Evolutionary conservation across 2,113 vertebrate species (phyloP).

Genomic region (Lates calcarifer): DNA sequence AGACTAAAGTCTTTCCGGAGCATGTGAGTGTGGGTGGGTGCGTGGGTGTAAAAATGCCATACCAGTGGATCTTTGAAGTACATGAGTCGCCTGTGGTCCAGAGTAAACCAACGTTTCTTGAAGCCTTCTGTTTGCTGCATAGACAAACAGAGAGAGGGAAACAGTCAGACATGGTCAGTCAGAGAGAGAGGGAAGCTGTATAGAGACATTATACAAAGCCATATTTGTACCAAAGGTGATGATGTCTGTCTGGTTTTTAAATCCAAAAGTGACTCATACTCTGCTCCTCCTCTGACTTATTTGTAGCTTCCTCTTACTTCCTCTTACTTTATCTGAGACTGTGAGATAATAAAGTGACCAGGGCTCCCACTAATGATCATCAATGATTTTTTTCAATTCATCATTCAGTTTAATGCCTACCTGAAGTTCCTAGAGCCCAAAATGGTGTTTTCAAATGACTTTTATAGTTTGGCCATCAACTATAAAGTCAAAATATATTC

Average conservation of each 20-base stretch:
- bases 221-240: not conserved
- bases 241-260: not conserved
- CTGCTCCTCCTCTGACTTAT: not conserved
- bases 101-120: constrained; percentile 94
- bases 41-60: constrained; percentile 46
- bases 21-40: constrained; percentile 12
- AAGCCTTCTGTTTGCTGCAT: constrained; percentile 92
- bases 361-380: no score
- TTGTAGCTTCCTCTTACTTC: not conserved
- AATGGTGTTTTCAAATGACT: not conserved
- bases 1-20: not conserved
- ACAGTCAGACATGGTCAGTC: not conserved
- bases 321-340: not conserved
- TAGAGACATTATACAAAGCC: not conserved
- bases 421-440: not conserved
- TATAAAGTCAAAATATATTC: not conserved
- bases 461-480: not conserved
- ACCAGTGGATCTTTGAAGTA: constrained; percentile 96
- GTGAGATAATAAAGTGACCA: not conserved
- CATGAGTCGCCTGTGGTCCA: constrained; percentile 93
- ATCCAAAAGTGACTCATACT: not conserved
- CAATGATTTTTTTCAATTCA: not conserved
- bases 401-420: not conserved
- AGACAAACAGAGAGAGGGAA: constrained; percentile 41
- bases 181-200: not conserved